Evolutionary conservation across 2,113 vertebrate genomes (phyloP).

Genomic region (Corydoras maculifer): DNA sequence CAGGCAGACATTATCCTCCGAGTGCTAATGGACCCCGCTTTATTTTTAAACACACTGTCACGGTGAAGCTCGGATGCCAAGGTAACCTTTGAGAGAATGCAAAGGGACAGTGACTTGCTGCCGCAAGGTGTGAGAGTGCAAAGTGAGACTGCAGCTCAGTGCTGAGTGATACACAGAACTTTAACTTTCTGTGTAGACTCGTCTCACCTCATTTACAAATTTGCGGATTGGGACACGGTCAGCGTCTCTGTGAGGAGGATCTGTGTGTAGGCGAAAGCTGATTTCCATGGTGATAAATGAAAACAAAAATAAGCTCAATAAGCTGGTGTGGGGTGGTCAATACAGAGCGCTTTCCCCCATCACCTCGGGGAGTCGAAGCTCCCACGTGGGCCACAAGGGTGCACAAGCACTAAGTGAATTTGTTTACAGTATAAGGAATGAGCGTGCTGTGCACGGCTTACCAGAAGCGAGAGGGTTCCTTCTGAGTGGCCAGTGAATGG

Average conservation of each 20-base stretch:
- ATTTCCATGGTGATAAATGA: slow-evolving; percentile 2
- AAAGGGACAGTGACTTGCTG: slow-evolving; percentile 43
- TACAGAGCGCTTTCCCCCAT: slow-evolving; percentile 33
- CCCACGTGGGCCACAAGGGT: slow-evolving; percentile 37
- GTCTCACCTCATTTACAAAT: background rate
- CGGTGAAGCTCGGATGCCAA: slow-evolving; percentile 62
- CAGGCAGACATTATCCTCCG: slow-evolving; percentile 60
- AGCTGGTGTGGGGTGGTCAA: slow-evolving; percentile 9
- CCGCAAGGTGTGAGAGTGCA: slow-evolving; percentile 34
- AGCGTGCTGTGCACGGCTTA: slow-evolving; percentile 60
- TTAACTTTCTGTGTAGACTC: background rate
- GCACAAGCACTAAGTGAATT: slow-evolving; percentile 55
- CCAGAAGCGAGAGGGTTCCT: slow-evolving; percentile 71
- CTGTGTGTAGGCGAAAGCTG: background rate
- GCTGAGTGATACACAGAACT: slow-evolving; percentile 3
- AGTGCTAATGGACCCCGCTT: slow-evolving; percentile 62
- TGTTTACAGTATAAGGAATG: slow-evolving; percentile 69
- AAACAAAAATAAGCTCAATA: slow-evolving; percentile 13
- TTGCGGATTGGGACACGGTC: background rate
- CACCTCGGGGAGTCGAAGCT: slow-evolving; percentile 11
- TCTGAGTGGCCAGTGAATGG: slow-evolving; percentile 71
- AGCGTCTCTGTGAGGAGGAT: background rate
- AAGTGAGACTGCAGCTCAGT: slow-evolving; percentile 24
- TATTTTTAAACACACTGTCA: slow-evolving; percentile 75
- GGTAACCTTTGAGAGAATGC: slow-evolving; percentile 62